These are phyloP conservation scores for Rhadina sibilatrix DNA, from an alignment of 2,113 vertebrate species.

Conservation along the genomic window DNA sequence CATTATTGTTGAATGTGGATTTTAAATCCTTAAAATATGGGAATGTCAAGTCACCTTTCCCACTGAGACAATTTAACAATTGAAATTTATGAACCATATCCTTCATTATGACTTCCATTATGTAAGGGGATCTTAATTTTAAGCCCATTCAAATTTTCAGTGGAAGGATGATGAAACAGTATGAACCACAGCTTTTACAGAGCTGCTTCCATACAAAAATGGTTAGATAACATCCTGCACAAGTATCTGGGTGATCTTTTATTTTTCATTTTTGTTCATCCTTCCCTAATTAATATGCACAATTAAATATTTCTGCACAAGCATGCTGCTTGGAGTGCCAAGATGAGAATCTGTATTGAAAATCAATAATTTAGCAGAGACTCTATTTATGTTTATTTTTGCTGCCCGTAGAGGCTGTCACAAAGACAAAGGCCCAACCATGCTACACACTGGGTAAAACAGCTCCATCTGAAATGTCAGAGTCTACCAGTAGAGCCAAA, in stretches of 20 bases:
- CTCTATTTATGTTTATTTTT: not conserved
- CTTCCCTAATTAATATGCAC: not conserved
- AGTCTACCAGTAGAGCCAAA: not conserved
- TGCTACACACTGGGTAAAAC: not conserved
- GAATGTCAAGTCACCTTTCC: conserved; percentile 47
- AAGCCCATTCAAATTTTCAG: conserved; percentile 35
- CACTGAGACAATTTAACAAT: conserved; percentile 59
- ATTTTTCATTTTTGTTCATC: not conserved
- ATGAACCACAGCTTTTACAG: not conserved
- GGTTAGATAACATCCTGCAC: not conserved
- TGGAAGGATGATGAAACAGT: not conserved
- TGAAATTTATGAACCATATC: conserved; percentile 62
- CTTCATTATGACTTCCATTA: conserved; percentile 46
- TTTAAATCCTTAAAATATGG: conserved; percentile 48
- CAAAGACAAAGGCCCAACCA: not conserved
- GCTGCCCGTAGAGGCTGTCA: not conserved
- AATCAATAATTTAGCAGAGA: conserved; percentile 2
- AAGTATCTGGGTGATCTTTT: not conserved
- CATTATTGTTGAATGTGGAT: conserved; percentile 34
- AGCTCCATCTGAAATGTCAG: not conserved
- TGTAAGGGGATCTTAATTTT: conserved; percentile 56
- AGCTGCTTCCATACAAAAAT: not conserved
- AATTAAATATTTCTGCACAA: not conserved
- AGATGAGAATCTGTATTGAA: not conserved
- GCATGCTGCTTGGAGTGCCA: not conserved